Base-by-base conservation (phyloP, 2,888 invertebrate species). In the Yponomeuta cagnagella region DNA sequence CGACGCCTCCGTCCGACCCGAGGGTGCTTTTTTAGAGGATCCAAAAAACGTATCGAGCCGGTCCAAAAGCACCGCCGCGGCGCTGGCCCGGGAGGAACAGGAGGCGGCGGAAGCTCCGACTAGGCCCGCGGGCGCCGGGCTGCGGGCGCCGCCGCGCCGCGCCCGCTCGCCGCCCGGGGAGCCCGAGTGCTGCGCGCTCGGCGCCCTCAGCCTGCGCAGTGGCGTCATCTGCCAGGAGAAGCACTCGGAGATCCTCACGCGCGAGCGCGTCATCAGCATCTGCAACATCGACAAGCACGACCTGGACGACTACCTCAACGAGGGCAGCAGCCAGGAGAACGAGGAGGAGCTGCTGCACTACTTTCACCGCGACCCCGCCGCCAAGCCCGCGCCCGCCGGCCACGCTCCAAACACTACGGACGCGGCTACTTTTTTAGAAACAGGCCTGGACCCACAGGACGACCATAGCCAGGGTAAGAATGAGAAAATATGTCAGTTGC, bases 281-380 rank as follows among this genome's bases (percentile, higher is more conserved):
- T 95, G 95, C 80, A 95, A 95, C 77, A 95, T 96, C 80, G 96
- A 96, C 82, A 95, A 96, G 77, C 96, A 96, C 84, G 96, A 95
- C 74, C 88, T 97, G 74, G 96, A 96, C 83, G 96, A 96, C 86
- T 97, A 96, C 83, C 91, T 97, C 75, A 95, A 95, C 83, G 95
- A 95, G 75, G 96, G 95, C 74, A 95, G 94, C 84, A 95, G 94
- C 84, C 30, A 15, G 30, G 96, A 96, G 80, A 97, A 97, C 84
- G 96, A 96, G 81, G 96, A 96, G 81, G 97, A 97, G 87, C 88
- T 97, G 77, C 93, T 96, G 83, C 96, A 96, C 88, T 97, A 97
- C 89, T 97, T 97, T 86, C 95, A 94, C 75, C 94, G 94, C 70
- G 81, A 84, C 68, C 83, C 84, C 70, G 83, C 85, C 75, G 86